Conservation (phyloP, 1,140 invertebrate genomes). For the Platorchestia sp. region DNA sequence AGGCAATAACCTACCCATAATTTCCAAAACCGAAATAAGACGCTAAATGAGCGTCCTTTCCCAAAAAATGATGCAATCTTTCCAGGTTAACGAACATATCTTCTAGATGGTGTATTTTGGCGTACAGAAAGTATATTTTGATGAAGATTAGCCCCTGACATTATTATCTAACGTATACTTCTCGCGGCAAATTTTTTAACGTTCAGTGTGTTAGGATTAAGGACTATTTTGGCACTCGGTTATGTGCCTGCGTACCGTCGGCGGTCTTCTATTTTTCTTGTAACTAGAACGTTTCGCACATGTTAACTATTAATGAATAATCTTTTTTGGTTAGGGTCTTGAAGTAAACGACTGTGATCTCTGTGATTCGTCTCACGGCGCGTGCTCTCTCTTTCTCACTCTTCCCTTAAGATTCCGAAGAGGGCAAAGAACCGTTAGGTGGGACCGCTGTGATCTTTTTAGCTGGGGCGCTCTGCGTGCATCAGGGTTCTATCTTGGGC, state of each 20-base stretch:
- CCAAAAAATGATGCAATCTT: slow-evolving; percentile 31
- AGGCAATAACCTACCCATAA: background rate
- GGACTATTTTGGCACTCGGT: background rate
- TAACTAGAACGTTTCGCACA: slow-evolving; percentile 30
- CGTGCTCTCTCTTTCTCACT: slow-evolving; percentile 44
- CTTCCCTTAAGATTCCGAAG: slow-evolving; percentile 29
- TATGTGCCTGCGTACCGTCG: slow-evolving; percentile 44
- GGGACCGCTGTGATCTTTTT: slow-evolving; percentile 42
- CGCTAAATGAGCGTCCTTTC: background rate
- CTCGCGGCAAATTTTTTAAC: slow-evolving; percentile 2
- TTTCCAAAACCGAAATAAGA: background rate
- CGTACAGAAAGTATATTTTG: slow-evolving; percentile 47
- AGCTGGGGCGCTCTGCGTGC: background rate
- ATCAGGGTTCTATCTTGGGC: slow-evolving; percentile 19
- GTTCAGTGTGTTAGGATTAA: slow-evolving; percentile 45
- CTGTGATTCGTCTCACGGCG: slow-evolving; percentile 50
- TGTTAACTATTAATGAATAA: slow-evolving; percentile 39
- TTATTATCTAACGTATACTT: slow-evolving; percentile 5
- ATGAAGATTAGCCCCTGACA: slow-evolving; percentile 35
- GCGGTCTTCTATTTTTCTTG: slow-evolving; percentile 24
- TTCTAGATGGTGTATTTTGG: slow-evolving; percentile 53
- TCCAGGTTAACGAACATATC: slow-evolving; percentile 52
- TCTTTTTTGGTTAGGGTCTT: slow-evolving; percentile 40
- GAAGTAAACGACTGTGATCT: slow-evolving; percentile 54
- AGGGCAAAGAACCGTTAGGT: slow-evolving; percentile 26